Conservation (phyloP, 1,140 invertebrate genomes). For the Ostrea denselamellosa region DNA sequence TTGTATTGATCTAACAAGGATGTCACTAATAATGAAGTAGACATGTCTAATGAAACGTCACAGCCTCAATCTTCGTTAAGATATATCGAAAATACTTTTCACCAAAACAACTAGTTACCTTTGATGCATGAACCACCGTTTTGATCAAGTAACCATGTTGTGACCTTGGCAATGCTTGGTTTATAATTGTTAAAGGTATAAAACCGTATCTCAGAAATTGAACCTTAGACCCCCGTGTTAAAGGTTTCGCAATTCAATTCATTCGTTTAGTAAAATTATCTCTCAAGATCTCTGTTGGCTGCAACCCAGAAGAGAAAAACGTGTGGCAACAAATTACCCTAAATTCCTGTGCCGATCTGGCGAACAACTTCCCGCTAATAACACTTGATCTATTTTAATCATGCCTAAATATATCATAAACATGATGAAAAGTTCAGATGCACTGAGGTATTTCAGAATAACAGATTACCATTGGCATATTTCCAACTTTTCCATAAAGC, state of each 20-base stretch:
- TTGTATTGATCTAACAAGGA: background rate
- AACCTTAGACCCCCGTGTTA: background rate
- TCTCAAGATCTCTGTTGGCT: background rate
- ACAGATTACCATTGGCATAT: slow-evolving; percentile 16
- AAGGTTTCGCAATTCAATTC: background rate
- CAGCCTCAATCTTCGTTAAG: no score
- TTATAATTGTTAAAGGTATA: background rate
- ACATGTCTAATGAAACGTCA: background rate
- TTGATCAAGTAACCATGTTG: background rate
- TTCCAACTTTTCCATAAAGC: background rate
- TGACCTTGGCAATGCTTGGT: background rate
- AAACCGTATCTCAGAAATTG: background rate
- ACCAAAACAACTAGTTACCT: no score
- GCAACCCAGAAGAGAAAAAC: background rate
- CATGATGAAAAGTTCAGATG: slow-evolving; percentile 38
- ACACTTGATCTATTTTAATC: slow-evolving; percentile 39
- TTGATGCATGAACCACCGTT: background rate
- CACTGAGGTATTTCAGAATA: slow-evolving; percentile 41
- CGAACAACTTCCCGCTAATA: slow-evolving; percentile 6
- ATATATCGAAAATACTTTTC: no score
- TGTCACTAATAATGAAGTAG: background rate
- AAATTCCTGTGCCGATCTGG: background rate
- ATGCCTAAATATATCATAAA: slow-evolving; percentile 34
- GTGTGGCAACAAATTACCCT: slow-evolving; percentile 27
- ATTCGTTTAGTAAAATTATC: background rate